These are phyloP conservation scores for Tetragonisca angustula DNA, from an alignment of 2,888 invertebrate genomes.

Conservation along the genomic window DNA sequence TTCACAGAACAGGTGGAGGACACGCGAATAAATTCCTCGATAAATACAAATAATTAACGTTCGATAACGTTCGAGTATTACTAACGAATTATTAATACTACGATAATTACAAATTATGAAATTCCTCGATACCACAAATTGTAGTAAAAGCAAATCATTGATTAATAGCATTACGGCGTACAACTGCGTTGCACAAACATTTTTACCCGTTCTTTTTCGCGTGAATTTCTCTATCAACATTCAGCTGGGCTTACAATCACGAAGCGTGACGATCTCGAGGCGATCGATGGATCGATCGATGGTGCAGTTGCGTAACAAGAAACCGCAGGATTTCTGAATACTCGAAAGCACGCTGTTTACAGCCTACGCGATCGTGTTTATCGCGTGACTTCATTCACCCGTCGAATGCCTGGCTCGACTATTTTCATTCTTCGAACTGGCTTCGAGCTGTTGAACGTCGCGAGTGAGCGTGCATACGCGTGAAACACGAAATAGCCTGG, in stretches of 20 bases:
- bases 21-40: too few species aligned
- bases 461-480: conserved; percentile 10
- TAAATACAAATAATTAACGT: too few species aligned
- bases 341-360: conserved; percentile 58
- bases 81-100: too few species aligned
- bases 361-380: conserved; percentile 56
- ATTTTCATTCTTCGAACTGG: conserved; percentile 60
- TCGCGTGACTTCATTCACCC: conserved; percentile 62
- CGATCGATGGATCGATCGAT: conserved; percentile 38
- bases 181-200: neutral
- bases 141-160: too few species aligned
- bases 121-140: too few species aligned
- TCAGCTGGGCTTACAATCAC: neutral
- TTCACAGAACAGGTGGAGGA: too few species aligned
- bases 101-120: too few species aligned
- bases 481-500: conserved; percentile 43
- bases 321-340: conserved; percentile 62
- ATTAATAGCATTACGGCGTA: too few species aligned
- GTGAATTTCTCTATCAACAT: neutral
- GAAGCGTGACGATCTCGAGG: neutral
- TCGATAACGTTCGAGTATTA: too few species aligned
- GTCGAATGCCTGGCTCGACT: conserved; percentile 45
- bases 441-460: conserved; percentile 25
- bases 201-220: neutral
- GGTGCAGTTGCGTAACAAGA: conserved; percentile 50